Evolutionary conservation across 2,113 vertebrate genomes (phyloP), one percentile per base, ranked within the genome.

Genomic region (Chunga burmeisteri): DNA sequence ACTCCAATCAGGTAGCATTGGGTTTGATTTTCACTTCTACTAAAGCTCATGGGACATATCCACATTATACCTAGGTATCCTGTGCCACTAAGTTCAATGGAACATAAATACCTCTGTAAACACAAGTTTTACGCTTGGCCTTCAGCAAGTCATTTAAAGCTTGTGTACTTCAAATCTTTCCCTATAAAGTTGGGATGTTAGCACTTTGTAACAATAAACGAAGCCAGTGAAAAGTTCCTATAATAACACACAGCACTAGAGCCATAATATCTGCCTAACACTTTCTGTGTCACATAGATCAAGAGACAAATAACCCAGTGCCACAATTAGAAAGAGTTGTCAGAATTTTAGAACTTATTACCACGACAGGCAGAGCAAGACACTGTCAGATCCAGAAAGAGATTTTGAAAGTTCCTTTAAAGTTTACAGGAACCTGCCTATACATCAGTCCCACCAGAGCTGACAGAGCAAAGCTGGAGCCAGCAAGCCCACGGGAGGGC

Each of bases 401-500:
- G 30, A 56, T 70, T 78, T 17, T 81, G 59, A 23, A 81, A 81
- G 7, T 34, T 65, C 16, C 5, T 62, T 73, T 72, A 49, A 81
- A 84, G 61, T 63, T 68, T 85, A 75, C 18, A 63, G 50, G 62
- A 84, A 73, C 6, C 19, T 32, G 8, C 13, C 72, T 36, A 20
- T 46, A 40, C 9, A 6, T 25, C 38, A 81, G 44, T 50, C 38
- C 30, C 68, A 68, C 8, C 16, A 55, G 18, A 87, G 16, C 4
- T 34, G 16, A 65, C 38, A 34, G 13, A 82, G 66, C 27, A 56
- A 91, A 88, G 8, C 56, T 42, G 44, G 47, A 90, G 53, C 15
- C 32, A 65, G 50, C 22, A 63, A 78, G 30, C 10, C 34, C 25
- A 25, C 0, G 0, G 38, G 19, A 74, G 17, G 14, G 40, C 5